These are phyloP conservation scores for Lycorma delicatula DNA, from an alignment of 1,140 invertebrate species.

Conservation along the genomic window DNA sequence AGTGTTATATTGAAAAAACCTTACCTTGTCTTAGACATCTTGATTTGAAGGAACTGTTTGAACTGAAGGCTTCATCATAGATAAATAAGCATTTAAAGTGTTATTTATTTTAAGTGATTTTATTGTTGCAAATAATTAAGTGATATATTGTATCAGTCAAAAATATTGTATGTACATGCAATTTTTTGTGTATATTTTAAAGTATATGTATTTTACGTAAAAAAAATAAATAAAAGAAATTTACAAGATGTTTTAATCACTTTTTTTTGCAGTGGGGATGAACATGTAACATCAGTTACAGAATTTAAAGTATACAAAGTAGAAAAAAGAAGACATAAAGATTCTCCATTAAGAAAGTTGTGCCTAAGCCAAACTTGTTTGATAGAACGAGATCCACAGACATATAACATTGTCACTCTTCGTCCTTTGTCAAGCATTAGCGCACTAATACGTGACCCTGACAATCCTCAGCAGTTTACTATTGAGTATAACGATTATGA, in stretches of 20 bases:
- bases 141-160: too few relatives aligned
- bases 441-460: slow-evolving; percentile 78
- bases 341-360: slow-evolving; percentile 75
- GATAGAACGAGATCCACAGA: slow-evolving; percentile 91
- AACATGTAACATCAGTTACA: slow-evolving; percentile 80
- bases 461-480: slow-evolving; percentile 88
- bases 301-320: slow-evolving; percentile 91
- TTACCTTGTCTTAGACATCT: too few relatives aligned
- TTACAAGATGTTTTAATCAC: slow-evolving; percentile 3
- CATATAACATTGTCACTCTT: slow-evolving; percentile 84
- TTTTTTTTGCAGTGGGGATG: slow-evolving; percentile 58
- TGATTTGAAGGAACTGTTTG: too few relatives aligned
- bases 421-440: slow-evolving; percentile 85
- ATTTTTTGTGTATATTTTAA: slow-evolving; percentile 16
- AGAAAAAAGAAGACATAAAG: slow-evolving; percentile 60
- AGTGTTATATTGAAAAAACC: too few relatives aligned
- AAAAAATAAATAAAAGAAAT: neutral
- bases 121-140: too few relatives aligned
- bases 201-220: slow-evolving; percentile 6
- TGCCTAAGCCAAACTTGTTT: slow-evolving; percentile 94
- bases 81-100: too few relatives aligned
- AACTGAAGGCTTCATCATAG: too few relatives aligned
- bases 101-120: too few relatives aligned
- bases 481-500: slow-evolving; percentile 93
- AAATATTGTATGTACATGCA: too few relatives aligned